A percentile compares a stretch with the other conserved stretches of the same genome.
Conservation (phyloP, 2,888 invertebrate species). For the Epirrhoe alternata region DNA sequence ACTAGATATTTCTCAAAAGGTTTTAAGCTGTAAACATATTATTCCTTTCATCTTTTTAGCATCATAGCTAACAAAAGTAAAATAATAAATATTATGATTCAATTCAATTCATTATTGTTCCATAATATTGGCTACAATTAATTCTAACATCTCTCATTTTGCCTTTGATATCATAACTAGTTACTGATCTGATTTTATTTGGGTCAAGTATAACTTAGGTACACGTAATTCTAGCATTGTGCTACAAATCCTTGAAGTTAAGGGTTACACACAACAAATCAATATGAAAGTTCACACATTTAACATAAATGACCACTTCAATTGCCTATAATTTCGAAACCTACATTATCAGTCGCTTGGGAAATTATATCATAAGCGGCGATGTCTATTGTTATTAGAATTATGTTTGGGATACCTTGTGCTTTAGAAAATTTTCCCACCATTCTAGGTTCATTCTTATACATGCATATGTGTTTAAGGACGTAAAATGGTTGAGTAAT, state of each 20-base stretch:
- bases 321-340: slow-evolving; percentile 29
- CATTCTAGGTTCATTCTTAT: too few species aligned
- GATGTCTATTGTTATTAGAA: slow-evolving; percentile 4
- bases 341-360: slow-evolving; percentile 9
- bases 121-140: too few species aligned
- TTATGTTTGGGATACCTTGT: background rate
- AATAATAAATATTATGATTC: too few species aligned
- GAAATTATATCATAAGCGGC: slow-evolving; percentile 15
- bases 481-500: too few species aligned
- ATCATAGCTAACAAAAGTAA: too few species aligned
- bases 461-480: too few species aligned
- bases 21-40: background rate
- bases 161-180: too few species aligned
- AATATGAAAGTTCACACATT: slow-evolving; percentile 27
- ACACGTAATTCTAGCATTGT: background rate
- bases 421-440: too few species aligned
- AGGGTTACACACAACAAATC: slow-evolving; percentile 17
- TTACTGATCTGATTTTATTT: too few species aligned
- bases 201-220: too few species aligned
- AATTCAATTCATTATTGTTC: too few species aligned
- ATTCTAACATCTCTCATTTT: too few species aligned
- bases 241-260: slow-evolving; percentile 7
- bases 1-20: slow-evolving; percentile 15
- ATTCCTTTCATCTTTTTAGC: background rate
- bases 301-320: slow-evolving; percentile 19